Base-by-base conservation (phyloP, 1,140 invertebrate species). In the Procambarus virginalis region DNA sequence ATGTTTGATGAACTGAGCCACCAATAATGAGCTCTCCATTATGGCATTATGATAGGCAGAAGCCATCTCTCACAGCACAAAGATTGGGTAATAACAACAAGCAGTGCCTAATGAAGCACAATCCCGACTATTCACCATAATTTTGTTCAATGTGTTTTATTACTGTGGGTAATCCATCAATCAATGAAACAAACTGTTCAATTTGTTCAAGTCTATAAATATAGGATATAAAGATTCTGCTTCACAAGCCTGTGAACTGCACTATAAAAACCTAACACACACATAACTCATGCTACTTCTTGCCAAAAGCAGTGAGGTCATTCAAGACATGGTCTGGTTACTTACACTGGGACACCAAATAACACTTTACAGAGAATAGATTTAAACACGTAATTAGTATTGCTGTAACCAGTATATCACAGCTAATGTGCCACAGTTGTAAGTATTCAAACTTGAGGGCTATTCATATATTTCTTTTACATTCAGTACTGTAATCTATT, bases 351-450 rank as follows among this genome's bases (percentile, higher is more conserved):
- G 10, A 73, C 22, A 14, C 4, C 22, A 73, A 2, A 34, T 20
- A 1, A 73, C 20, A 73, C 10, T 34, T 73, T 73, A 73, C 22
- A 73, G 5, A 34, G 22, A 20, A 73, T 73, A n/a, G n/a, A 46
- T 45, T 45, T 3, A 82, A 46, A 46, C 5, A 68, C 22, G 70
- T 34, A 82, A 10, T 34, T 68, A 82, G 58, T 68, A 82, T 48
- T 82, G 58, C 60, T 82, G 49, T 55, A 34, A 82, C 58, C 68
- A 68, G 4, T 48, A 68, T 82, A 82, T 82, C 80, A 82, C 58
- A 82, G 58, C 60, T 82, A 46, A 82, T 82, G 34, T 46, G 60
- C 80, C 45, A 82, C 68, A 82, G 80, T 64, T 45, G 5, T n/a
- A 55, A 60, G 34, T 64, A 12, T 17, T 34, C 0, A 73, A 14